Conservation (phyloP, 2,113 vertebrate species). For the Caranx melampygus region DNA sequence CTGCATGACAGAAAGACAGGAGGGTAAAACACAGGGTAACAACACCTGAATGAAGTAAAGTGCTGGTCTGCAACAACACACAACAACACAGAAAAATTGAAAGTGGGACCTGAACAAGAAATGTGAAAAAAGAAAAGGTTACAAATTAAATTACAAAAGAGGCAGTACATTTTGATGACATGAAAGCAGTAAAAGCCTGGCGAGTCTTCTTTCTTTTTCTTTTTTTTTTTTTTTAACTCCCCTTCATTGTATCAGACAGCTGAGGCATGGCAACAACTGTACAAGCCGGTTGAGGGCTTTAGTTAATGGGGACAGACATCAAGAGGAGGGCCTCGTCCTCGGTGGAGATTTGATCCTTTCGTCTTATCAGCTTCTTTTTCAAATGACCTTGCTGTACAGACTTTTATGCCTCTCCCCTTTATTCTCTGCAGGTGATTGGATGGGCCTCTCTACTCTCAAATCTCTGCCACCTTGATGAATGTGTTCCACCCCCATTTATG, state of each 20-base stretch:
- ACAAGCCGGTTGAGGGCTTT: conserved; percentile 45
- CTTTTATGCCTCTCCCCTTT: conserved; percentile 73
- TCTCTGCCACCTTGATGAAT: conserved; percentile 76
- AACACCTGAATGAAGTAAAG: not conserved
- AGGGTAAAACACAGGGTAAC: conserved; percentile 6
- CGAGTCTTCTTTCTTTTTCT: not conserved
- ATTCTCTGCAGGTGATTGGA: conserved; percentile 74
- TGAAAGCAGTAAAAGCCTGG: conserved; percentile 33
- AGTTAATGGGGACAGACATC: conserved; percentile 74
- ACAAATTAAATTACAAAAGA: conserved; percentile 21
- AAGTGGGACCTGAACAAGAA: not conserved
- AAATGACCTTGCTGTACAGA: conserved; percentile 77
- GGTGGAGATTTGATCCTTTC: conserved; percentile 74
- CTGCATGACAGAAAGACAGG: conserved; percentile 20
- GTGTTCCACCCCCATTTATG: conserved; percentile 68
- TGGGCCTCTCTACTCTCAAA: conserved; percentile 69
- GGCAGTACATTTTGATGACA: conserved; percentile 27
- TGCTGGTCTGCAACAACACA: not conserved
- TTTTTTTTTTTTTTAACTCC: not conserved
- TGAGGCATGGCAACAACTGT: conserved; percentile 49
- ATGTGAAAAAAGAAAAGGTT: not conserved
- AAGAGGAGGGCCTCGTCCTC: conserved; percentile 56
- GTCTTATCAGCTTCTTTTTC: conserved; percentile 79
- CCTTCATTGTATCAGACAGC: conserved; percentile 53
- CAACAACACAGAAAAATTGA: conserved; percentile 12